A percentile compares a stretch with the other conserved stretches of the same genome.
Conservation (phyloP, 2,113 vertebrate species). For the Heliornis fulica region DNA sequence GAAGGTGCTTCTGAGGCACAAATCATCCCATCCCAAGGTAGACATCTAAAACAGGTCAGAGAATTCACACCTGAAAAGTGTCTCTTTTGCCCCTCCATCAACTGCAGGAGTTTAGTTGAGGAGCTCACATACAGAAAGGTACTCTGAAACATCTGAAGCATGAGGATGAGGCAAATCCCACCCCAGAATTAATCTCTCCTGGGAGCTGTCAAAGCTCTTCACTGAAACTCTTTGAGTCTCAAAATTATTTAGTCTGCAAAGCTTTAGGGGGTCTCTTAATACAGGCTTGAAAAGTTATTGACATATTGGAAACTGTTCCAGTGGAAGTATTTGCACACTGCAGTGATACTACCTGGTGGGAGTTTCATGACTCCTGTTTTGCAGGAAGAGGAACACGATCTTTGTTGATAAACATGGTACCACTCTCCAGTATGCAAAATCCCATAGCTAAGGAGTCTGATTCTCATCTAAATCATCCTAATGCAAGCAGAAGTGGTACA, state of each 20-base stretch:
- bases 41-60: slow-evolving; percentile 15
- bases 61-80: not conserved
- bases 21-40: not conserved
- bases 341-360: not conserved
- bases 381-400: not conserved
- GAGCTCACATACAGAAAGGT: not conserved
- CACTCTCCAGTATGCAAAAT: not conserved
- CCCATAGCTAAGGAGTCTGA: not conserved
- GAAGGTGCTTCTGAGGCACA: not conserved
- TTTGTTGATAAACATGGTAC: not conserved
- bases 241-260: slow-evolving; percentile 34
- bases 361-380: not conserved
- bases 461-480: not conserved
- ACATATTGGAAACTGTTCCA: not conserved
- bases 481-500: not conserved
- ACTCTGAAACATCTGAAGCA: not conserved
- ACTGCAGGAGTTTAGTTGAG: not conserved
- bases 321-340: not conserved
- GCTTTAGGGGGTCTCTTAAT: not conserved
- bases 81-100: not conserved
- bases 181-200: not conserved
- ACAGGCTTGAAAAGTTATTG: not conserved
- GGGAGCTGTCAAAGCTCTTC: not conserved
- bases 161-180: not conserved
- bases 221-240: not conserved